Evolutionary conservation across 2,113 vertebrate species (phyloP).

Genomic region (Poicephalus gulielmi): DNA sequence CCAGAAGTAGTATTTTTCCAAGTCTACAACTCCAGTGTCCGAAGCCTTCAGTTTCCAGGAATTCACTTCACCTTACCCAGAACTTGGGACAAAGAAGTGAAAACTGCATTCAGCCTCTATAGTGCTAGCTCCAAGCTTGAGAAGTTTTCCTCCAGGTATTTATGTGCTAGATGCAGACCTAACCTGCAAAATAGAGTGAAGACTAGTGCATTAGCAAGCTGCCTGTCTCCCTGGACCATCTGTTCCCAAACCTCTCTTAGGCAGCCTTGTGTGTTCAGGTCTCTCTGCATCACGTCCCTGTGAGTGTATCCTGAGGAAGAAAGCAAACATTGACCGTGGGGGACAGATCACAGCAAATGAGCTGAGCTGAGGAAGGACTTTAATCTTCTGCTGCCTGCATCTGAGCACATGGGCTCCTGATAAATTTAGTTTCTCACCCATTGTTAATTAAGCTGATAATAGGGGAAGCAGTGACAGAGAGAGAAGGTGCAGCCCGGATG

Average conservation of each 20-base stretch:
- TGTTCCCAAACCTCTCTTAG: neutral
- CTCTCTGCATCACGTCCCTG: neutral
- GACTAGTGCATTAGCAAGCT: neutral
- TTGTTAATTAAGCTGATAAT: neutral
- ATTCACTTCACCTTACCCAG: conserved; percentile 56
- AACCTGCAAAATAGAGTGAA: neutral
- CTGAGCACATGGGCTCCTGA: neutral
- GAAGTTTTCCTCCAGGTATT: neutral
- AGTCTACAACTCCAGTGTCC: conserved; percentile 36
- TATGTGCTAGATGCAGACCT: neutral
- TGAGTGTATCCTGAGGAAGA: neutral
- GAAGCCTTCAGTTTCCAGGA: conserved; percentile 66
- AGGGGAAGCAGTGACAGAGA: neutral
- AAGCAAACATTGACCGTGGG: neutral
- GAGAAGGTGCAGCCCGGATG: neutral
- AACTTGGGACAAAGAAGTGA: conserved; percentile 53
- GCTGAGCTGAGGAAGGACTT: neutral
- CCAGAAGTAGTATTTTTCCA: conserved; percentile 70
- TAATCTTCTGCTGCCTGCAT: neutral
- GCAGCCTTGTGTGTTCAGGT: neutral
- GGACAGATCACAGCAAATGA: neutral
- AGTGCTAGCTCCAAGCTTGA: neutral
- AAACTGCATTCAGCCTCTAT: conserved; percentile 29
- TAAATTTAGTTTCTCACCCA: neutral
- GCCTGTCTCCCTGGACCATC: neutral